Conservation (phyloP, 2,797 vertebrate species). For the Philypnodon macrostomus region DNA sequence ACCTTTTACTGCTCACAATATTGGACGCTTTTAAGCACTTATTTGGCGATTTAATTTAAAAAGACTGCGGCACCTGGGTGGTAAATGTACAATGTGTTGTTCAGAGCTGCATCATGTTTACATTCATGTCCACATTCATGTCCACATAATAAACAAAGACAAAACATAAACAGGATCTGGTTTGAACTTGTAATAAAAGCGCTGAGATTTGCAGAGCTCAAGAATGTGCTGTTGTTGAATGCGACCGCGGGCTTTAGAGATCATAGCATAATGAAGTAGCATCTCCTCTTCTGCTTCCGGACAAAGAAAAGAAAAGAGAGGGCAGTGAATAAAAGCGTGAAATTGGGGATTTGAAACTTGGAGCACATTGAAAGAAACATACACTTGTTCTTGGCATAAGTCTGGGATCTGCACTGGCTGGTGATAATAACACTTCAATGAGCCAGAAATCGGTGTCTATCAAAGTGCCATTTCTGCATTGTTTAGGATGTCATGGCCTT, state of each 20-base stretch:
- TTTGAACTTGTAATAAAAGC: slow-evolving; percentile 27
- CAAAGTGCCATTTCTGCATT: slow-evolving; percentile 15
- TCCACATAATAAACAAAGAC: slow-evolving; percentile 24
- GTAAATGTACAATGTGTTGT: slow-evolving; percentile 11
- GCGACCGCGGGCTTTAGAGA: slow-evolving; percentile 35
- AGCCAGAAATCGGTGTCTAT: slow-evolving; percentile 27
- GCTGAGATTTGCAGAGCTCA: slow-evolving; percentile 39
- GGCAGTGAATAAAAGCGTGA: slow-evolving; percentile 54
- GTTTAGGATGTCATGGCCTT: neutral
- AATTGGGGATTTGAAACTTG: slow-evolving; percentile 68
- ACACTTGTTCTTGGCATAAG: slow-evolving; percentile 56
- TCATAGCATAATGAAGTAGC: slow-evolving; percentile 59
- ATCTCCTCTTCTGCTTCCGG: slow-evolving; percentile 61
- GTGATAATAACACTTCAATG: slow-evolving; percentile 16
- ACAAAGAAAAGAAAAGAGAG: slow-evolving; percentile 51
- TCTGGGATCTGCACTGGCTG: slow-evolving; percentile 47
- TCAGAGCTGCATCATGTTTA: slow-evolving; percentile 17
- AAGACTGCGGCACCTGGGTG: neutral
- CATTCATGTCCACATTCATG: slow-evolving; percentile 35
- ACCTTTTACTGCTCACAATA: no score
- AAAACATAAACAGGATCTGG: slow-evolving; percentile 24
- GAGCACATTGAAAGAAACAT: slow-evolving; percentile 49
- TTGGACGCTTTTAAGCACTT: no score
- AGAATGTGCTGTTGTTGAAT: slow-evolving; percentile 42
- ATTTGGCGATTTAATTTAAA: no score